These are phyloP conservation scores for Anas platyrhynchos DNA, from an alignment of 2,113 vertebrate species.

Conservation along the genomic window DNA sequence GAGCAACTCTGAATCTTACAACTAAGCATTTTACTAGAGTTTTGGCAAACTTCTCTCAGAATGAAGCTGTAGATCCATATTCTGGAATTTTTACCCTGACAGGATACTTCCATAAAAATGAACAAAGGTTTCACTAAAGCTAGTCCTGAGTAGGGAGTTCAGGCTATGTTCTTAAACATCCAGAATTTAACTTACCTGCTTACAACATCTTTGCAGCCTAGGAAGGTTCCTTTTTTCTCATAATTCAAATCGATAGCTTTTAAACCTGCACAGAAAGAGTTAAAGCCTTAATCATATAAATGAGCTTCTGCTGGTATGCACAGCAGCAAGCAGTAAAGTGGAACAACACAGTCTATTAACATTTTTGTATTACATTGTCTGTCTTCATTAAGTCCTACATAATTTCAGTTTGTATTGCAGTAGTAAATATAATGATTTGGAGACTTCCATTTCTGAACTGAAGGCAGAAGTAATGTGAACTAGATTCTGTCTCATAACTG, in stretches of 20 bases:
- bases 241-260: conserved; percentile 55
- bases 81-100: not conserved
- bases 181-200: conserved; percentile 49
- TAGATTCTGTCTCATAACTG: not conserved
- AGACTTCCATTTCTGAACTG: not conserved
- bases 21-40: not conserved
- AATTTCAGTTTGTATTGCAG: not conserved
- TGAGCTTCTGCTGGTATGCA: not conserved
- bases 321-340: not conserved
- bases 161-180: not conserved
- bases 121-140: not conserved
- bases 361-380: not conserved
- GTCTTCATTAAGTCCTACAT: not conserved
- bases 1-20: not conserved
- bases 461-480: not conserved
- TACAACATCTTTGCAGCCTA: conserved; percentile 57
- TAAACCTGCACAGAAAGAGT: conserved; percentile 68
- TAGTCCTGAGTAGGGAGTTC: not conserved
- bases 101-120: not conserved
- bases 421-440: not conserved
- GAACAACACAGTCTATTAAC: not conserved
- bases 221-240: conserved; percentile 54
- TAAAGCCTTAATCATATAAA: not conserved
- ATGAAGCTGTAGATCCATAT: not conserved
- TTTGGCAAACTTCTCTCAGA: not conserved